Conservation (phyloP, 2,797 vertebrate species). For the Cynodonichthys magdalenae region DNA sequence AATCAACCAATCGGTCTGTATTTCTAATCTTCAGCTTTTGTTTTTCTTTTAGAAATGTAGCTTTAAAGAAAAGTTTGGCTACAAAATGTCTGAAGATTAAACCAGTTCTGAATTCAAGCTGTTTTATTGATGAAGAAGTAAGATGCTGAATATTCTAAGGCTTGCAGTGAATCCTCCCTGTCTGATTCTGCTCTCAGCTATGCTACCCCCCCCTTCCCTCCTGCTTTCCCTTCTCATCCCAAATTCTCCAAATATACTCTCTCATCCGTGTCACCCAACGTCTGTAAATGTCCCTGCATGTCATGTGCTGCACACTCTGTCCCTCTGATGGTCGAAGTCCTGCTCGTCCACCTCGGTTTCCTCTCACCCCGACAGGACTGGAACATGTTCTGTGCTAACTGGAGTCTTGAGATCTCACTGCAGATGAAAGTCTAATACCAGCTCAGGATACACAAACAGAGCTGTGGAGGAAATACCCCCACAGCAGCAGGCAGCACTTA, state of each 20-base stretch:
- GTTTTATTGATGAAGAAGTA: constrained; percentile 10
- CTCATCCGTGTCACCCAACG: constrained; percentile 20
- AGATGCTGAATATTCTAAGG: constrained; percentile 14
- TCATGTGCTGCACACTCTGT: constrained; percentile 6
- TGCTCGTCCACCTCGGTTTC: constrained; percentile 4
- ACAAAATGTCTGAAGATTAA: not conserved
- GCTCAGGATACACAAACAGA: constrained; percentile 9
- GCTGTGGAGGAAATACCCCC: constrained; percentile 29
- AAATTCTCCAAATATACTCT: not conserved
- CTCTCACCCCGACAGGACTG: constrained; percentile 30
- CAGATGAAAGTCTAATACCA: constrained; percentile 25
- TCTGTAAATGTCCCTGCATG: constrained; percentile 28
- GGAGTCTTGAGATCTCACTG: constrained; percentile 25
- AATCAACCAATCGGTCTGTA: constrained; percentile 3
- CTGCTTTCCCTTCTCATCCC: constrained; percentile 6
- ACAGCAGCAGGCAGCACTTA: constrained; percentile 15
- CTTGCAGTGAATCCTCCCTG: not conserved
- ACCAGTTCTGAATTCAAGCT: not conserved
- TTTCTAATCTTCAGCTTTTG: constrained; percentile 1
- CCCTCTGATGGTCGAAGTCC: constrained; percentile 13
- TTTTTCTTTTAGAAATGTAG: not conserved
- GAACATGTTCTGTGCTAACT: constrained; percentile 22
- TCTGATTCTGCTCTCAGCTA: constrained; percentile 13
- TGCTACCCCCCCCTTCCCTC: constrained; percentile 3
- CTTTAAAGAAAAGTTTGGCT: constrained; percentile 33